These are phyloP conservation scores for Stichodactyla helianthus DNA, from an alignment of 64 coral and sea anemone genomes.

Conservation along the genomic window DNA sequence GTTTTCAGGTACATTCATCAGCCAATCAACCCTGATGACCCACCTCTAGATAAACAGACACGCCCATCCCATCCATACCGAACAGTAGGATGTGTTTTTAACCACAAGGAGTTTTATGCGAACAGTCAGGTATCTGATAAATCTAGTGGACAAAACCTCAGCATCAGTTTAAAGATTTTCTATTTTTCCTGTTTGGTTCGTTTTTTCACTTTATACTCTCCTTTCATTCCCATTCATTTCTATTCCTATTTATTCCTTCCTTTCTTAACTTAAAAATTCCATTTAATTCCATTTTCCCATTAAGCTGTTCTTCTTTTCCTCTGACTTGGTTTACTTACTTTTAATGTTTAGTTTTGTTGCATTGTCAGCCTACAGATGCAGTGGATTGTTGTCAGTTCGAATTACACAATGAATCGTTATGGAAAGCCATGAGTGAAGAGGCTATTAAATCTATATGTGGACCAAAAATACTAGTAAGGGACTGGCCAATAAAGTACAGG, in stretches of 20 bases:
- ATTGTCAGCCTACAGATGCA: slow-evolving; percentile 74
- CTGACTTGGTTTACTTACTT: slow-evolving; percentile 61
- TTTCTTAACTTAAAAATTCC: no score
- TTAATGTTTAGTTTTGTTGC: background rate
- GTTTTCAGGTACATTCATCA: slow-evolving; percentile 66
- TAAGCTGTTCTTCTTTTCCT: slow-evolving; percentile 49
- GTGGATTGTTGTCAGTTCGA: slow-evolving; percentile 94
- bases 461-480: slow-evolving; percentile 70
- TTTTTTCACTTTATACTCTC: no score
- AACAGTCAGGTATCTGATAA: slow-evolving; percentile 77
- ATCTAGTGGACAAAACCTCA: no score
- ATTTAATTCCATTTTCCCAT: no score
- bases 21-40: slow-evolving; percentile 89
- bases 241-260: no score
- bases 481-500: no score
- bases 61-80: slow-evolving; percentile 73
- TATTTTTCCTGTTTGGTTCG: background rate
- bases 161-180: background rate
- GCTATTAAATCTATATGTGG: slow-evolving; percentile 87
- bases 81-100: slow-evolving; percentile 97
- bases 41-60: slow-evolving; percentile 72
- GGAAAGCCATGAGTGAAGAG: slow-evolving; percentile 99
- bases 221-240: no score
- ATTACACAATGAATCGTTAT: slow-evolving; percentile 79
- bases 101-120: slow-evolving; percentile 86